phyloP scores from a whole-genome alignment of 2,113 vertebrate genomes.

The Brachirus orientalis region DNA sequence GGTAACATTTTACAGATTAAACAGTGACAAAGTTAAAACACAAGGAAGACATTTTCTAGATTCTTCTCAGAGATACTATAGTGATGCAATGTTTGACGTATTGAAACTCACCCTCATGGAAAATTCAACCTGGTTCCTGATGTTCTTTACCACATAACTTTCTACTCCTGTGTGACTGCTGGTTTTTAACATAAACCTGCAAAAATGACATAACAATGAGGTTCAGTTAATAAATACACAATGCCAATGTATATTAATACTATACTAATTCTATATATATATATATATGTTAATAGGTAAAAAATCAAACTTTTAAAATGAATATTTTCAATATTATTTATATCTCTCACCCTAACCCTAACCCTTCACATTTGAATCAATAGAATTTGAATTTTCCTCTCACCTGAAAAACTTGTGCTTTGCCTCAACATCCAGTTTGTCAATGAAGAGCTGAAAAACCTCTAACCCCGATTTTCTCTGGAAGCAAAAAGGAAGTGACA shows the following conservation, averaged over 20 bases:
- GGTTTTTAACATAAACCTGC: constrained; percentile 92
- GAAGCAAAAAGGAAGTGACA: constrained; percentile 25
- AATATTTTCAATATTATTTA: too few species aligned
- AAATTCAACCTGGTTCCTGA: constrained; percentile 89
- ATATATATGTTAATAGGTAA: too few species aligned
- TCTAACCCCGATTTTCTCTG: constrained; percentile 88
- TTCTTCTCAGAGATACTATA: background rate
- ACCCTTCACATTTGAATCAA: too few species aligned
- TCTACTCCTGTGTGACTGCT: constrained; percentile 92
- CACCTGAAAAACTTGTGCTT: constrained; percentile 95
- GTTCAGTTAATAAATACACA: too few species aligned
- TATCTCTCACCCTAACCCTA: too few species aligned
- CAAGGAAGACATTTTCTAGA: too few species aligned
- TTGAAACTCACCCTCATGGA: constrained; percentile 83
- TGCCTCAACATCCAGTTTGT: constrained; percentile 89
- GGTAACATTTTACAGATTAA: background rate
- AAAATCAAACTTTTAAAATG: background rate
- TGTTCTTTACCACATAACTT: constrained; percentile 91
- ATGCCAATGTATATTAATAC: too few species aligned
- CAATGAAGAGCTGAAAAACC: constrained; percentile 89
- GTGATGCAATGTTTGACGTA: background rate
- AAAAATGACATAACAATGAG: too few species aligned
- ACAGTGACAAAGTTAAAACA: too few species aligned
- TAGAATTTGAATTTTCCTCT: constrained; percentile 8
- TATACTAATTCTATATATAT: too few species aligned